Percentiles rank a stretch among this genome's conserved stretches.
phyloP scores from a whole-genome alignment of 1,140 invertebrate species.

The Glomeris maerens region DNA sequence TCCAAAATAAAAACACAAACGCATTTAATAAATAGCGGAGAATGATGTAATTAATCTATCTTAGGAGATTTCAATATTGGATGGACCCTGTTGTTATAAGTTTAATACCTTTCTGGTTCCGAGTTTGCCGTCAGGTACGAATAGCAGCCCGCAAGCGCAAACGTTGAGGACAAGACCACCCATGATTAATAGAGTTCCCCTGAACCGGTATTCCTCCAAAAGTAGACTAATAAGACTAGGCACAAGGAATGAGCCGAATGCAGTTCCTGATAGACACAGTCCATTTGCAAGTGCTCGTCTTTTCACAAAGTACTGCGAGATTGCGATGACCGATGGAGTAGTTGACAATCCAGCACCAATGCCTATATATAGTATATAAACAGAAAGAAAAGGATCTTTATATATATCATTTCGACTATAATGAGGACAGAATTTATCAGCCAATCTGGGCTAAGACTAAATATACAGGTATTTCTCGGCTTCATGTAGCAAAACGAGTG shows the following conservation, averaged over 20 bases:
- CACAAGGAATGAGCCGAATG: constrained; percentile 64
- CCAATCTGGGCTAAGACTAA: constrained; percentile 13
- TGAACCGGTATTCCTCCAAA: constrained; percentile 45
- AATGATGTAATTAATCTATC: too few species aligned
- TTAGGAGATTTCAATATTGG: too few species aligned
- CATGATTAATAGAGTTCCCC: constrained; percentile 56
- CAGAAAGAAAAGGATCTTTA: too few species aligned
- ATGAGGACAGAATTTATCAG: background rate
- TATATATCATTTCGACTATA: too few species aligned
- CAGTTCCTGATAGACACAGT: constrained; percentile 76
- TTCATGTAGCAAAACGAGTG: too few species aligned
- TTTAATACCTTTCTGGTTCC: too few species aligned
- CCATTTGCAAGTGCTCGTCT: constrained; percentile 72
- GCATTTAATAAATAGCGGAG: too few species aligned
- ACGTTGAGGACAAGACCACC: constrained; percentile 67
- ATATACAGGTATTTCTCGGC: too few species aligned
- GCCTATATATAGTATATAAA: constrained; percentile 36
- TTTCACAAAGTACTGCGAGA: constrained; percentile 70
- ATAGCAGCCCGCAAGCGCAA: constrained; percentile 58
- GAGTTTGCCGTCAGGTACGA: constrained; percentile 39
- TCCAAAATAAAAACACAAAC: too few species aligned
- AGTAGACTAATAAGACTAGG: constrained; percentile 59
- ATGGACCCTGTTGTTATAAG: too few species aligned
- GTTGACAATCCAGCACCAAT: constrained; percentile 60
- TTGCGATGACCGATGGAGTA: constrained; percentile 74